Conservation (phyloP, 2,888 invertebrate species). For the Pilophorus perplexus region DNA sequence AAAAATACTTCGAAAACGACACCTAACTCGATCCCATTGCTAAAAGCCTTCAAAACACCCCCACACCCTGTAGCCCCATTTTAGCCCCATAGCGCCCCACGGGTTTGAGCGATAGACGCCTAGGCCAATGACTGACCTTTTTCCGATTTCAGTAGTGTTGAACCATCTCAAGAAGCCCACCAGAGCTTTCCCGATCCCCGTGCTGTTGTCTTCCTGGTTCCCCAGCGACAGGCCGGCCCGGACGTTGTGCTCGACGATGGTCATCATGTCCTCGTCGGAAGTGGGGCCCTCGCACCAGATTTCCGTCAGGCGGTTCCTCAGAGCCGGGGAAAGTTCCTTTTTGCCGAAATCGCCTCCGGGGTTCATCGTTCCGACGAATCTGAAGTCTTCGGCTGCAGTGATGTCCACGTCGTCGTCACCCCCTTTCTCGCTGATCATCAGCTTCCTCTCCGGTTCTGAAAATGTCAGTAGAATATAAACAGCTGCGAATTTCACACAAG, state of each 20-base stretch:
- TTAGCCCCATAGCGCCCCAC: no score
- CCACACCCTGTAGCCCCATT: no score
- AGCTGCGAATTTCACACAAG: background rate
- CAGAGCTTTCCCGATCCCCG: conserved; percentile 66
- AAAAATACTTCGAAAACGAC: no score
- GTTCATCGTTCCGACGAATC: conserved; percentile 98
- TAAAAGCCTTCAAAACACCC: no score
- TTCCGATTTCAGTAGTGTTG: conserved; percentile 66
- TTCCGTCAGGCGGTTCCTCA: conserved; percentile 96
- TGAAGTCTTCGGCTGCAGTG: conserved; percentile 70
- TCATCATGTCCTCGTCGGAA: conserved; percentile 68
- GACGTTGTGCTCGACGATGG: conserved; percentile 80
- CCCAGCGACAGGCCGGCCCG: conserved; percentile 57
- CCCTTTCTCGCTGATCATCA: conserved; percentile 84
- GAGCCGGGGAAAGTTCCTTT: conserved; percentile 95
- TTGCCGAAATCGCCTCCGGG: conserved; percentile 99
- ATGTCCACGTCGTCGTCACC: conserved; percentile 55
- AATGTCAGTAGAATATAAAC: background rate
- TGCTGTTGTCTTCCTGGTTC: conserved; percentile 57
- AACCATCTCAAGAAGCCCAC: conserved; percentile 81
- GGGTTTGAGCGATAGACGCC: no score
- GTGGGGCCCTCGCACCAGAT: conserved; percentile 91
- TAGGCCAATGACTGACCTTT: conserved; percentile 53
- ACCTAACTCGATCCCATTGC: no score
- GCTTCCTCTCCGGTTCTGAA: conserved; percentile 81